These are phyloP conservation scores for Muscicapa striata DNA, from an alignment of 2,797 vertebrate species.

Conservation along the genomic window DNA sequence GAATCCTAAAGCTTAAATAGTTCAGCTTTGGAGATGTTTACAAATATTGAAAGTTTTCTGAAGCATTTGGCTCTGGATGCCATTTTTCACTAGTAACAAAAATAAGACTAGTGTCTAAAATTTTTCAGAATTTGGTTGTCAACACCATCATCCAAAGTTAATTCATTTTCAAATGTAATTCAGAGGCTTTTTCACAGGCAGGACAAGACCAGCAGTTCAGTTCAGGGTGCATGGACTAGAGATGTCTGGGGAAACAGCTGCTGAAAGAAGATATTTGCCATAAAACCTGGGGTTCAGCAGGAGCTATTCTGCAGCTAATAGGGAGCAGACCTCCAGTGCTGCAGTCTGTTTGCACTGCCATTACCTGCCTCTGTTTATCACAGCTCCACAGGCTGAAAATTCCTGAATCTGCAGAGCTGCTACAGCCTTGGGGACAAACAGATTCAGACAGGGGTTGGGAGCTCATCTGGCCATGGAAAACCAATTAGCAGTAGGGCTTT, in stretches of 20 bases:
- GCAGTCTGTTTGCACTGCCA: not conserved
- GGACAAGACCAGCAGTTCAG: not conserved
- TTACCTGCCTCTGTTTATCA: conserved; percentile 36
- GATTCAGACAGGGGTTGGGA: not conserved
- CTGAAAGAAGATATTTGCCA: conserved; percentile 18
- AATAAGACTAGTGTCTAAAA: not conserved
- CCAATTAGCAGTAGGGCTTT: conserved; percentile 32
- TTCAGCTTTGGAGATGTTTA: not conserved
- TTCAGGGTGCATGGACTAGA: not conserved
- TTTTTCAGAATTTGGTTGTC: not conserved
- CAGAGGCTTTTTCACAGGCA: not conserved
- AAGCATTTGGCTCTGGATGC: not conserved
- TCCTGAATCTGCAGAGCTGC: not conserved
- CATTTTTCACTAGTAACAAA: not conserved
- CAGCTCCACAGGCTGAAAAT: conserved; percentile 15
- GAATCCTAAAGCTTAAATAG: not conserved
- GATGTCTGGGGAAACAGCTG: not conserved
- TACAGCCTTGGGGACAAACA: not conserved
- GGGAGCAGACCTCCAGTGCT: conserved; percentile 16
- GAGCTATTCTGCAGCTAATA: conserved; percentile 2
- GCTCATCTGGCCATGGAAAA: conserved; percentile 31
- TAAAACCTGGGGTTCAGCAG: not conserved
- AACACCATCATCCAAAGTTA: not conserved
- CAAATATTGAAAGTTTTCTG: not conserved
- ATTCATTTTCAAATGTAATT: conserved; percentile 13